Percentiles rank a stretch among this genome's conserved stretches.
Evolutionary conservation across 2,113 vertebrate species (phyloP).

Genomic region (Zosterops pallidus): DNA sequence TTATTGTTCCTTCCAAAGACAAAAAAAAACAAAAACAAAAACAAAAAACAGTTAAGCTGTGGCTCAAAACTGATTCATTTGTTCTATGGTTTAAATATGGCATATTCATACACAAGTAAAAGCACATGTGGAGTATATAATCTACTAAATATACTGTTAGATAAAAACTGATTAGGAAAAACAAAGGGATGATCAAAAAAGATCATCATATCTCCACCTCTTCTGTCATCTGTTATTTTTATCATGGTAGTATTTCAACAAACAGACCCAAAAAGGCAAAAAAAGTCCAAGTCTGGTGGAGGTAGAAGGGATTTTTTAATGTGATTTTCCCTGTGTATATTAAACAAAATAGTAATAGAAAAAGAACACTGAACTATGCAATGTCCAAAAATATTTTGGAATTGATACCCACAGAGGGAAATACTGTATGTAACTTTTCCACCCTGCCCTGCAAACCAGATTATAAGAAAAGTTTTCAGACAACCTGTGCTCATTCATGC

Average conservation of each 20-base stretch:
- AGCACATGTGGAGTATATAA: rapidly evolving
- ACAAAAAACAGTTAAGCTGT: background rate
- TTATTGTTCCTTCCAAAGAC: background rate
- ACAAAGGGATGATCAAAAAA: background rate
- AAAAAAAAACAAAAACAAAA: background rate
- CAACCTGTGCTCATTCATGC: background rate
- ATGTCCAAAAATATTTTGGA: background rate
- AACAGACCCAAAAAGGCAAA: background rate
- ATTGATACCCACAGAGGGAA: background rate
- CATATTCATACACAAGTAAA: background rate
- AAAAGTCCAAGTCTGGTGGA: background rate
- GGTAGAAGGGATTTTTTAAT: rapidly evolving
- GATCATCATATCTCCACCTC: background rate
- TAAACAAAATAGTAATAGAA: background rate
- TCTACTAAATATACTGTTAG: background rate
- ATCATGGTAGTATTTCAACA: background rate
- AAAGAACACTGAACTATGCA: background rate
- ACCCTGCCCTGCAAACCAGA: background rate
- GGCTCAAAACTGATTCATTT: background rate
- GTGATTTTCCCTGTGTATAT: background rate
- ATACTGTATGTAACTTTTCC: background rate
- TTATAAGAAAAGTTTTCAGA: background rate
- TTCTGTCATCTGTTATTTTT: background rate
- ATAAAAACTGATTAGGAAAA: background rate
- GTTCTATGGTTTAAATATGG: background rate